Percentiles rank a stretch among this genome's conserved stretches.
phyloP scores from a whole-genome alignment of 2,113 vertebrate species.

The Mustelus asterias region DNA sequence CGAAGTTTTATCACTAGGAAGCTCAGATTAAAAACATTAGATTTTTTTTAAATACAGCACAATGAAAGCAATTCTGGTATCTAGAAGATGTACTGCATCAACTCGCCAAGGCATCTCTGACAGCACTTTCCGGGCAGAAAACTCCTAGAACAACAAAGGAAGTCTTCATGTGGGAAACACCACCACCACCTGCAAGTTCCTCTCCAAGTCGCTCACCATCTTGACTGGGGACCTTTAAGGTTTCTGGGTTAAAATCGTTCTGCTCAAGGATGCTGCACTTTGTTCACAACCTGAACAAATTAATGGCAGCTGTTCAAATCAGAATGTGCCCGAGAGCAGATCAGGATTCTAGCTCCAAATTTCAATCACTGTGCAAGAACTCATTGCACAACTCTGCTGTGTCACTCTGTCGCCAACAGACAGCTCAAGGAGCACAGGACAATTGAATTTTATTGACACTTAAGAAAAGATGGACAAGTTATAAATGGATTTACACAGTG shows the following conservation, averaged over 20 bases:
- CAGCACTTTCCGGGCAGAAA: too few relatives aligned
- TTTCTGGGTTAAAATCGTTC: not conserved
- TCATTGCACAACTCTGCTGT: not conserved
- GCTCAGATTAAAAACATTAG: too few relatives aligned
- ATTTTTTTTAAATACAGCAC: too few relatives aligned
- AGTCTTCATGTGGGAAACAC: too few relatives aligned
- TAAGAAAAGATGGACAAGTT: not conserved
- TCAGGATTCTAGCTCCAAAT: not conserved
- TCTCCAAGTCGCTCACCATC: too few relatives aligned
- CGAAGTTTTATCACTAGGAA: not conserved
- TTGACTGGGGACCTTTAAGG: too few relatives aligned
- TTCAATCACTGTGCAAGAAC: not conserved
- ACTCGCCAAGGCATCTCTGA: too few relatives aligned
- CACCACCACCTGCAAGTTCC: too few relatives aligned
- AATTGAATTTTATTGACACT: not conserved
- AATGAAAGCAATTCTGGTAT: too few relatives aligned
- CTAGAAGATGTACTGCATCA: too few relatives aligned
- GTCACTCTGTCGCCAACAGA: not conserved
- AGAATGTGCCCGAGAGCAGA: not conserved
- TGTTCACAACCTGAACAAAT: not conserved
- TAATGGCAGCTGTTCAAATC: not conserved
- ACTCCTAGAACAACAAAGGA: too few relatives aligned
- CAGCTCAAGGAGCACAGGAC: not conserved
- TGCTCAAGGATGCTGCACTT: not conserved
- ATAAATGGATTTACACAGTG: not conserved